Evolutionary conservation across 92 coral and sea anemone genomes (phyloP).

Genomic region (Plumapathes pennacea): DNA sequence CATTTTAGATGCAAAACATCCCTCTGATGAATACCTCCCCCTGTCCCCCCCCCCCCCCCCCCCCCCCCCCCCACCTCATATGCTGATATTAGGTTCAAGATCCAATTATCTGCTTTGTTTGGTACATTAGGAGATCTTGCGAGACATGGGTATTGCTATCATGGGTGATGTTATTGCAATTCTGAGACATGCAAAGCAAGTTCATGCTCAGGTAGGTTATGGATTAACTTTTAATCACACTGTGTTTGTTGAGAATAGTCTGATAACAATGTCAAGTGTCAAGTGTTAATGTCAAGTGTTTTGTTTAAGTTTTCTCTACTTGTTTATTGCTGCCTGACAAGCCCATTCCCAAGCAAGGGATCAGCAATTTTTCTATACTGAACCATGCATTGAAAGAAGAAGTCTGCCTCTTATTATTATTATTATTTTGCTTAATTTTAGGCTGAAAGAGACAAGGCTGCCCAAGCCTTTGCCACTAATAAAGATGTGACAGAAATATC

Average conservation of each 20-base stretch:
- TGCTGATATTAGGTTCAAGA: too few species aligned
- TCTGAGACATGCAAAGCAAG: constrained; percentile 84
- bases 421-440: constrained; percentile 4
- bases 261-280: neutral
- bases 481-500: too few species aligned
- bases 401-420: too few species aligned
- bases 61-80: too few species aligned
- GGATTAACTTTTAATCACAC: neutral
- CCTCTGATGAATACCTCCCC: too few species aligned
- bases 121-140: constrained; percentile 84
- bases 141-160: constrained; percentile 88
- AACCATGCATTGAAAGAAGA: too few species aligned
- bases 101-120: too few species aligned
- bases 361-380: neutral
- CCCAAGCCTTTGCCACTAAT: constrained; percentile 59
- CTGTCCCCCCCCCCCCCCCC: too few species aligned
- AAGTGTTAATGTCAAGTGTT: neutral
- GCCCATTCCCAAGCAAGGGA: neutral
- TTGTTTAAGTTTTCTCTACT: too few species aligned
- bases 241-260: neutral
- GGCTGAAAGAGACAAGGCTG: constrained; percentile 86
- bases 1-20: too few species aligned
- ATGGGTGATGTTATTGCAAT: constrained; percentile 98
- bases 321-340: too few species aligned
- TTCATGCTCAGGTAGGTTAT: constrained; percentile 80